Evolutionary conservation across 2,888 invertebrate species (phyloP).

Genomic region (Rotaria macrura): DNA sequence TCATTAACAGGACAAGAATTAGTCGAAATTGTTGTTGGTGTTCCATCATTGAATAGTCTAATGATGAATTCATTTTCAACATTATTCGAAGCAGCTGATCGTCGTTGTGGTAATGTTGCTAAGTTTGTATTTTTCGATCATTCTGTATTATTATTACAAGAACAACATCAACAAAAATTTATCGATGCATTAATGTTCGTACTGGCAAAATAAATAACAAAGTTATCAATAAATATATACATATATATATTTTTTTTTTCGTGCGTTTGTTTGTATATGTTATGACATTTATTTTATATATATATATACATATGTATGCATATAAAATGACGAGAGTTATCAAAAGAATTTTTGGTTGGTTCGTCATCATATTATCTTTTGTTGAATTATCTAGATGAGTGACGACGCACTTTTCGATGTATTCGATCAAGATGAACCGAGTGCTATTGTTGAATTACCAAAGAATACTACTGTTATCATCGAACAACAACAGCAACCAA

Average conservation of each 20-base stretch:
- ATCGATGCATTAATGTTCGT: conserved; percentile 1
- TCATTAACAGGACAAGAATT: background rate
- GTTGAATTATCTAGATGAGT: background rate
- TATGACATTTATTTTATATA: background rate
- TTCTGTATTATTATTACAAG: conserved; percentile 13
- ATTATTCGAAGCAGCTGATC: background rate
- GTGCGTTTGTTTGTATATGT: background rate
- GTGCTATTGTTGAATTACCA: background rate
- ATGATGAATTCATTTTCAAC: background rate
- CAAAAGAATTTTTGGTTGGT: background rate
- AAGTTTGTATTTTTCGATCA: conserved; percentile 14
- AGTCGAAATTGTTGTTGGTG: background rate
- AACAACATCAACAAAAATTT: conserved; percentile 18
- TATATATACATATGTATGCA: too few relatives aligned
- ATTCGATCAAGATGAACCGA: background rate
- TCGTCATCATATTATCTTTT: background rate
- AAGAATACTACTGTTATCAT: background rate
- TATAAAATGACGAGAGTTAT: background rate
- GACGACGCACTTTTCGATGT: conserved; percentile 15
- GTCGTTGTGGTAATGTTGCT: conserved; percentile 3
- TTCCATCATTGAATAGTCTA: background rate
- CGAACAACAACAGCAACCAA: background rate
- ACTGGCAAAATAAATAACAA: background rate
- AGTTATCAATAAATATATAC: too few relatives aligned
- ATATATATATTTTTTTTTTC: background rate